phyloP scores from a whole-genome alignment of 1,140 invertebrate species.

The Drosophila paulistorum region DNA sequence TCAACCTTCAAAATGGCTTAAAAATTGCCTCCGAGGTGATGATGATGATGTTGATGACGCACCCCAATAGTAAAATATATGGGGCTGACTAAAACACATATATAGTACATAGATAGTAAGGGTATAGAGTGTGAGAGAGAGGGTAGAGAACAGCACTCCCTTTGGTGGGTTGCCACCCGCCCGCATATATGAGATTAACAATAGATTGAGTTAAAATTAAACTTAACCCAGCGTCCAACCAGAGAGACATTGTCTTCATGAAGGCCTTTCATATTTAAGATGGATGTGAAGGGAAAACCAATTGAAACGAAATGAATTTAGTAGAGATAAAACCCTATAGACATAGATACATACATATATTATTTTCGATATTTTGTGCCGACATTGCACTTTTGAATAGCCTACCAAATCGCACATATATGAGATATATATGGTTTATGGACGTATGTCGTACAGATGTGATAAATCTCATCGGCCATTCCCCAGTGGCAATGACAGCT shows the following conservation, averaged over 20 bases:
- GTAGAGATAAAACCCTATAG: background rate
- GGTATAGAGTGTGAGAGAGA: conserved; percentile 12
- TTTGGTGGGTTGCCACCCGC: too few species aligned
- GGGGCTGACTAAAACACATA: too few species aligned
- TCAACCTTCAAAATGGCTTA: conserved; percentile 69
- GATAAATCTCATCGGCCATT: background rate
- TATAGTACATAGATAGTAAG: too few species aligned
- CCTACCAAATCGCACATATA: too few species aligned
- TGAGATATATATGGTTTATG: too few species aligned
- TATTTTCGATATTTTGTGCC: background rate
- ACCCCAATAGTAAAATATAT: conserved; percentile 6
- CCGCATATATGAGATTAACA: conserved; percentile 24
- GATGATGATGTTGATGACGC: conserved; percentile 27
- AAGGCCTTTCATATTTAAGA: background rate
- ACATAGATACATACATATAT: background rate
- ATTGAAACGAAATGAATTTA: background rate
- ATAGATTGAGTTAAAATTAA: conserved; percentile 51
- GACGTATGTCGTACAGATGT: background rate
- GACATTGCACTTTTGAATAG: background rate
- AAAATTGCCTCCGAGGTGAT: conserved; percentile 48
- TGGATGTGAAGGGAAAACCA: background rate
- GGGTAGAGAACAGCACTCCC: too few species aligned
- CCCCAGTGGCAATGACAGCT: conserved; percentile 2
- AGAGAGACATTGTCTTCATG: background rate
- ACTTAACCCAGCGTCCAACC: conserved; percentile 5